These are phyloP conservation scores for Entomyzon cyanotis DNA, from an alignment of 2,113 vertebrate genomes.

Conservation along the genomic window DNA sequence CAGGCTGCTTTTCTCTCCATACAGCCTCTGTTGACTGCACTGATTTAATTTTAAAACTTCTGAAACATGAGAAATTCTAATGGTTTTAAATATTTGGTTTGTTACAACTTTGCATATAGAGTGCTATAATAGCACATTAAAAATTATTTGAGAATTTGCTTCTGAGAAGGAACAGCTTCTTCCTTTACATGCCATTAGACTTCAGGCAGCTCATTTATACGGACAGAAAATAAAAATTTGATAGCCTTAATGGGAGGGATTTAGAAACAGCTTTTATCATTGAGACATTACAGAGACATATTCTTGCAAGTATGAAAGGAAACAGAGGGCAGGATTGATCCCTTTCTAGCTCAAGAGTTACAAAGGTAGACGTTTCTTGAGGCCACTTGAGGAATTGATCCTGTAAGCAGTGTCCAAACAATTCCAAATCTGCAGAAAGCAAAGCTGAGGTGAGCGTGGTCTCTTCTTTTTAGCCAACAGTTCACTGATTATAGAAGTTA, in stretches of 20 bases:
- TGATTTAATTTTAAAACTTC: not conserved
- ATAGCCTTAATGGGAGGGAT: not conserved
- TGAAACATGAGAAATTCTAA: not conserved
- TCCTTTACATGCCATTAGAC: not conserved
- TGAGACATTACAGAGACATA: not conserved
- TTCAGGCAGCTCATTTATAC: not conserved
- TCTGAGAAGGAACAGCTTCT: not conserved
- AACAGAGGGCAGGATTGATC: not conserved
- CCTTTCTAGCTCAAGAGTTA: not conserved
- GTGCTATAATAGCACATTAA: not conserved
- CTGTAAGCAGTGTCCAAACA: not conserved
- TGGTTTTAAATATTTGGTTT: not conserved
- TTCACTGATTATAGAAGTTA: not conserved
- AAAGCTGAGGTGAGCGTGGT: not conserved
- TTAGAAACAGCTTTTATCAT: not conserved
- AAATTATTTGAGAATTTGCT: not conserved
- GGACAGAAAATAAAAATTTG: not conserved
- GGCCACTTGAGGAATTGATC: not conserved
- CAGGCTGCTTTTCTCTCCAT: not conserved
- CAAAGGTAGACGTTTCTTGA: not conserved
- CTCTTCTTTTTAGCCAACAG: not conserved
- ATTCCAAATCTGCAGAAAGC: not conserved
- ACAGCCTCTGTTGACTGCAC: accelerated
- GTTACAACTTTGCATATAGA: not conserved
- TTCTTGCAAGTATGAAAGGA: not conserved